Evolutionary conservation across 2,797 vertebrate species (phyloP).

Genomic region (Loris lydekkerianus): DNA sequence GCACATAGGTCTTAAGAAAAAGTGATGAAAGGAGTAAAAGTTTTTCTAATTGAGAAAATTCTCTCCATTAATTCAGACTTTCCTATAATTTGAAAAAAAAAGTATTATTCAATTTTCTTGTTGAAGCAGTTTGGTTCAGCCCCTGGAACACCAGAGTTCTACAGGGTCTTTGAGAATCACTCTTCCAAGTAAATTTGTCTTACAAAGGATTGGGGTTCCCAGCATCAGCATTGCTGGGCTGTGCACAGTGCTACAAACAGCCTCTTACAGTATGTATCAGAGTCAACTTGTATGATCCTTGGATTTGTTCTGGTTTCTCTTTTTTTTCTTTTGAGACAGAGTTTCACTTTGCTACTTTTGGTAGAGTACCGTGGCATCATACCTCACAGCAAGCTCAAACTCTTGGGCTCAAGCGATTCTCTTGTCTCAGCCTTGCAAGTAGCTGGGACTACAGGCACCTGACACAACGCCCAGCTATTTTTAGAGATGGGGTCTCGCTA

Average conservation of each 20-base stretch:
- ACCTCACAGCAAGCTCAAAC: too few species aligned
- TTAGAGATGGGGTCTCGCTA: too few species aligned
- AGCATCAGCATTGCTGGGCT: fast-evolving
- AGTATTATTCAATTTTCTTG: neutral
- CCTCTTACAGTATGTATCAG: neutral
- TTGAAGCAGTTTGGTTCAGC: neutral
- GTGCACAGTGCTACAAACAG: fast-evolving
- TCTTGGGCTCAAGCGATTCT: too few species aligned
- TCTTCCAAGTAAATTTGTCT: neutral
- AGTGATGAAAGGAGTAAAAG: neutral
- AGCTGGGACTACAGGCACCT: too few species aligned
- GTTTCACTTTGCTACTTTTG: too few species aligned
- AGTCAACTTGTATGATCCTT: neutral
- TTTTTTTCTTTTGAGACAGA: too few species aligned
- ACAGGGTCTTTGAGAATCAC: neutral
- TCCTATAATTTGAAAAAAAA: neutral
- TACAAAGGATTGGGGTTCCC: neutral
- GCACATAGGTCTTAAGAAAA: neutral
- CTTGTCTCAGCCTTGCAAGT: too few species aligned
- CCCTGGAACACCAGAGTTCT: neutral
- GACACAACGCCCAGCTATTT: too few species aligned
- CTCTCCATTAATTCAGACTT: neutral
- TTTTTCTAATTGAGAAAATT: neutral
- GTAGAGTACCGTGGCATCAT: too few species aligned
- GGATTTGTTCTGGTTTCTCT: too few species aligned